Base-by-base conservation (phyloP, 2,797 vertebrate species). In the Salmo trutta region DNA sequence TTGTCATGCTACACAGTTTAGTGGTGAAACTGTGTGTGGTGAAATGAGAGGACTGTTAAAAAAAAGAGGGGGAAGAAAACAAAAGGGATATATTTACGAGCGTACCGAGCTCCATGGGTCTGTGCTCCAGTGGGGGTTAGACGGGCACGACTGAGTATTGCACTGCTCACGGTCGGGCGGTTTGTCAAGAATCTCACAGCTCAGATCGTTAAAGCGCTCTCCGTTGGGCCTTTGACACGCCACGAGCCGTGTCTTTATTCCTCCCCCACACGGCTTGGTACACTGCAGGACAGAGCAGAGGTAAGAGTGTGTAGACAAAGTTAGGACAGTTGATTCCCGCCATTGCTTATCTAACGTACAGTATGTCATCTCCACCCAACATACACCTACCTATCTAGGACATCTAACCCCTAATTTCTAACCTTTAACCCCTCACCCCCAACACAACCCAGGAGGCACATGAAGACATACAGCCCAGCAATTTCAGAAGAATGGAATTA, bases 31-130 rank as follows among this genome's bases (percentile, higher is more conserved):
- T 24, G 54, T 64, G 59, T 65, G 74, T 41, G 56, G 79, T 78
- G 76, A 85, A 75, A 83, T 70, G 74, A 71, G 75, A 76, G 83
- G 76, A 84, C 77, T 75, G 77, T 83, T 81, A 59, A 79, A 74
- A 76, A 76, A 69, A 85, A 74, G 77, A 78, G 21, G 21, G 83
- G 84, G 82, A 72, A 59, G 15, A 59, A 59, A 21, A 19, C 70
- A 47, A 80, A 68, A 67, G 15, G 72, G 31, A 36, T 73, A 73
- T 89, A 85, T 88, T 96, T 96, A 99, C 86, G 94, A 94, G 92
- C 97, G 95, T 99, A 99, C 97, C 97, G 96, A 96, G 93, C 96
- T 99, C 98, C 98, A 99, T 89, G 96, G 96, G 92, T 97, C 96
- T 89, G 96, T 89, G 86, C 93, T 98, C 98, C 98, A 99, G 77